Base-by-base conservation (phyloP, 2,797 vertebrate genomes). In the Clarias fuscus region DNA sequence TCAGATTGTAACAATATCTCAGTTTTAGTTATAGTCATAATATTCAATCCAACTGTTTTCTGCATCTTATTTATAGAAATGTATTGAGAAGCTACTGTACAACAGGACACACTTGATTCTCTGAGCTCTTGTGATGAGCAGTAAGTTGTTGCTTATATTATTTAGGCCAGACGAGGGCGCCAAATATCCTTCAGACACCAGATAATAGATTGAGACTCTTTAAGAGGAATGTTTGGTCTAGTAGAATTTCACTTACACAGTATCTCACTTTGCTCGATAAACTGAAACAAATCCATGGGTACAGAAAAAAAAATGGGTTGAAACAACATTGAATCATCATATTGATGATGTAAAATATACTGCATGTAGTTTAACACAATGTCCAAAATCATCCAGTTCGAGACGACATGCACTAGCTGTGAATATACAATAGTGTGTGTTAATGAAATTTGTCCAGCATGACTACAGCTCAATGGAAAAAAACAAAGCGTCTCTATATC, bases 151-250 rank as follows among this genome's bases (percentile, higher is more conserved):
- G 15, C 30, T 85, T 33, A 48, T 78, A 24, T 30, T 30, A 14
- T 43, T 48, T 70, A 17, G 24, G 7, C 76, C 84, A 80, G 15
- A 58, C 27, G 77, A 58, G 77, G 84, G 84, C 37, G 67, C 76
- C 76, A 85, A 6, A 62, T 37, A 80, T 56, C 84, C 71, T 24
- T 27, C 48, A 59, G 65, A 76, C 2, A 81, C 13, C 27, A 40
- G 30, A 15, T 37, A 79, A 24, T 62, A 79, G 18, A 5, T 62
- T 79, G 11, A 79, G 22, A 79, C 24, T 62, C 22, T n/a, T n/a
- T 40, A 58, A 40, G 17, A 18, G 73, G 27, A 48, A 15, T 5
- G 6, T n/a, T 24, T 40, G 11, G 58, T 24, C 8, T 37, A n/a
- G 33, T 62, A 40, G 37, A 10, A 15, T 11, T 59, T 11, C 17